Evolutionary conservation across 2,888 invertebrate species (phyloP), one percentile per base, ranked within the genome.

Genomic region (Cantharis rufa): DNA sequence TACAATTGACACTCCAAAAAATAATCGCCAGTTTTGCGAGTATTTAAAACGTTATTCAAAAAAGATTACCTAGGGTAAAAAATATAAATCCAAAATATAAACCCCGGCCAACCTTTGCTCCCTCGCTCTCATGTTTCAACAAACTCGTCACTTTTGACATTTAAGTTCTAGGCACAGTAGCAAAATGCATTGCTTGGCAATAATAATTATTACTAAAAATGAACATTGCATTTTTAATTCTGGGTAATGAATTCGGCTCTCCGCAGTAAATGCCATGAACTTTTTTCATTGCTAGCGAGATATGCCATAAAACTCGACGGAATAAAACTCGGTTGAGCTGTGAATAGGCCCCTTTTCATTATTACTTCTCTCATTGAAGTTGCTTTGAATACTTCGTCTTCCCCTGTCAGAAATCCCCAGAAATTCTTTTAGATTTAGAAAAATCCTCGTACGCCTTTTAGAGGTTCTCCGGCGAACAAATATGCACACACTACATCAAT

Each of bases 331-430:
- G 32, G 73, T 71, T 75, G 69, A 69, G 71, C 76, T 71, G 72
- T 70, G 74, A 78, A 74, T 72, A 74, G 74, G 79, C 61, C 78
- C 73, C 76, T 77, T 66, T 78, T 78, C 78, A 78, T 80, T 78
- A 74, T 74, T 69, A 76, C 78, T 72, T 70, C 80, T 73, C 80
- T 80, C 76, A 78, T 71, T 78, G 80, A 77, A 71, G 77, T 73
- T 71, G 77, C 66, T 74, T 70, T 74, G 77, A 78, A 78, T 74
- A 68, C 74, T 64, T 71, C 78, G 74, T 69, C 77, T 71, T 74
- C 71, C 71, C 77, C 72, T 70, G 72, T 74, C 75, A 75, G 75
- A 66, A 68, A 72, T 73, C 74, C 71, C 71, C 74, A 69, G 77
- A 74, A 74, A 77, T 74, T 77, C 77, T 74, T 74, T 68, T 70